phyloP scores from a whole-genome alignment of 2,797 vertebrate genomes.

The Malacoraja senta region DNA sequence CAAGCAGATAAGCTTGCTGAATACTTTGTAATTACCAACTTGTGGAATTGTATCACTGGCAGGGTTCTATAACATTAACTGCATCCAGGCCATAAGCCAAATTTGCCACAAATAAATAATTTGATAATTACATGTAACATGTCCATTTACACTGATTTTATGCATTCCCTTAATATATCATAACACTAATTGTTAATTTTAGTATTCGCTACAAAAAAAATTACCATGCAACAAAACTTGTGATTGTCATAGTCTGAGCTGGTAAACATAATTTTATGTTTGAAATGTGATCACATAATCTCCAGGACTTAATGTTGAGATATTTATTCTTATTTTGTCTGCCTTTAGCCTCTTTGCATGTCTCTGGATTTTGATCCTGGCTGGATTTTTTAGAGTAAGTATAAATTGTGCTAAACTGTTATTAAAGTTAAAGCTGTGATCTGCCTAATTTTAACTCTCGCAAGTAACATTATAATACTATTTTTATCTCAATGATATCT shows the following conservation, averaged over 20 bases:
- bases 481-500: not conserved
- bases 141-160: not conserved
- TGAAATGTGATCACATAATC: not conserved
- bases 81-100: not conserved
- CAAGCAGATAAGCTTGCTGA: no score
- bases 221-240: not conserved
- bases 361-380: conserved; percentile 82
- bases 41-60: not conserved
- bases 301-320: not conserved
- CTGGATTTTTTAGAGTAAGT: conserved; percentile 76
- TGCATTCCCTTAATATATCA: not conserved
- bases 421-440: not conserved
- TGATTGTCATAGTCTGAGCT: not conserved
- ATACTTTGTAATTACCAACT: not conserved
- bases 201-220: not conserved
- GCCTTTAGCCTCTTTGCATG: conserved; percentile 74
- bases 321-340: not conserved
- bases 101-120: not conserved
- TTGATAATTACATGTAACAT: not conserved
- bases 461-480: not conserved
- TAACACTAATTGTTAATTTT: not conserved
- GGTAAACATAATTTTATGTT: not conserved
- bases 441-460: not conserved
- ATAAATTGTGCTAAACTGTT: conserved; percentile 27
- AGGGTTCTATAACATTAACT: not conserved